Base-by-base conservation (phyloP, 2,113 vertebrate genomes). In the Jacana jacana region DNA sequence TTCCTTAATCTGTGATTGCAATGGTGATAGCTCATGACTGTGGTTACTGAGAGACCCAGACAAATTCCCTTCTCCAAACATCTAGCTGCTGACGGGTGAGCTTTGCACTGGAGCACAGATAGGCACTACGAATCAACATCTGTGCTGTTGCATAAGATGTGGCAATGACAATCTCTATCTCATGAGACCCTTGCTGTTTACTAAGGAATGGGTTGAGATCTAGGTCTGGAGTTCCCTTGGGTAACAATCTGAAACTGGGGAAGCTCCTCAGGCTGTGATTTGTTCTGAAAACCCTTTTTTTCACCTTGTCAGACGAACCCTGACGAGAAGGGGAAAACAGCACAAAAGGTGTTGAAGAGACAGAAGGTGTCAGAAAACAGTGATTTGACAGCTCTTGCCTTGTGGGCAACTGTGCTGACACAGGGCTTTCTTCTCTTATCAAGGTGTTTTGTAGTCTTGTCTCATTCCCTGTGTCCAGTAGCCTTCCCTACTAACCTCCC, bases 361-460 rank as follows among this genome's bases (percentile, higher is more conserved):
- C 92, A 95, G 96, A 96, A 96, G 88, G 83, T 90, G 90, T 95
- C 93, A 88, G 77, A 94, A 96, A 97, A 95, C 90, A 93, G 68
- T 88, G 95, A 96, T 95, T 89, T 97, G 97, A 95, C 95, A 96
- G 96, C 81, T 96, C 94, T 89, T 91, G 86, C 94, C 92, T 96
- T 86, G 88, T 91, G 91, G 95, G 92, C 88, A 97, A 94, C 86
- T 91, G 54, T 87, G 86, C 89, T 93, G 90, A 95, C 94, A 96
- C 66, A 91, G 73, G 90, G 70, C 68, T 97, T 96, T 95, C 82
- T 92, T 96, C 86, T 97, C 68, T 91, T 87, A 88, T 94, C 92
- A 95, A 93, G 91, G 79, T 95, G 78, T 95, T 97, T 95, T 83
- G 68, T 89, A 93, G 75, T 81, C 82, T 94, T 90, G 89, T 90